Base-by-base conservation (phyloP, 2,888 invertebrate genomes). In the Dicyrtoma fusca region DNA sequence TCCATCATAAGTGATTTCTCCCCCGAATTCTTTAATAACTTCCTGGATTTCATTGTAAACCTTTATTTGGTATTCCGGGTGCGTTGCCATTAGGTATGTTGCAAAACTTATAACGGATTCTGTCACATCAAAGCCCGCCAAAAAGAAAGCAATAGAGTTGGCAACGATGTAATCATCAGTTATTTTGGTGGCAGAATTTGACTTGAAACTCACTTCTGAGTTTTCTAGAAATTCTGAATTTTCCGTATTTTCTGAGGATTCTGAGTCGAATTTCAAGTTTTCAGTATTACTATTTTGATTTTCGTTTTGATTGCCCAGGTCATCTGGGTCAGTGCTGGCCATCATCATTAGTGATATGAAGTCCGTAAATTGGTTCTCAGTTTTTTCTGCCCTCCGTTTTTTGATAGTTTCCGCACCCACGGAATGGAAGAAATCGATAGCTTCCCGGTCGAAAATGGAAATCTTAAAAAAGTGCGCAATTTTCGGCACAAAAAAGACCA, bases 1-100 rank as follows among this genome's bases (percentile, higher is more conserved):
- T 1, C 47, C 65, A 10, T 79, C 79, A 57, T 79, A 79, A 11
- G 69, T 71, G 3, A 78, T 49, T 34, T 75, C 14, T 5, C 74
- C 77, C 2, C 34, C 42, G 25, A 13, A 26, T 11, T 68, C 68
- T 42, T 44, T 34, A 11, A 34, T 13, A 13, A 55, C 57, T 4
- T 14, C 11, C 26, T 68, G 55, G 10, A 68, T 17, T 34, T 77
- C 76, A 11, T 66, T 13, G 53, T 75, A 55, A n/a, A 75, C 11
- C 51, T 57, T 75, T 0, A 65, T 63, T 44, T 77, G 77, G 0
- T 72, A 42, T 0, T 71, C 66, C 0, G 17, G 70, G 59, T 77
- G n/a, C 0, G 42, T 5, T 0, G 77, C 76, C 14, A 77, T n/a
- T 0, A 66, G 49, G 47, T 75, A 77, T 3, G 71, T 17, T 0